Evolutionary conservation across 1,140 invertebrate genomes (phyloP).

Genomic region (Cyclina sinensis): DNA sequence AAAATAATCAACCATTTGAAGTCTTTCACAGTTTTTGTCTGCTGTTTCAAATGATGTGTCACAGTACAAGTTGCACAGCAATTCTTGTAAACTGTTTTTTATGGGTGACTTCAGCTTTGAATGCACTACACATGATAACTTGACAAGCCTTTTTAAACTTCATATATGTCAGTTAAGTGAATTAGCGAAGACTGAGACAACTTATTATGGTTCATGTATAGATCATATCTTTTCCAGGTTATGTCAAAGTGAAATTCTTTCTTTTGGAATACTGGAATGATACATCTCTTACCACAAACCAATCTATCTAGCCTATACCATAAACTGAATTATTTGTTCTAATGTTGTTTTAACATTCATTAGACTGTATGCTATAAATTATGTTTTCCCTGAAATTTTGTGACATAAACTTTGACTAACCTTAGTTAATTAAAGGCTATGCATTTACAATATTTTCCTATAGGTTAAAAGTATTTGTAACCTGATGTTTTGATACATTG

Average conservation of each 20-base stretch:
- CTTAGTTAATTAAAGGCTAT: background rate
- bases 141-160: slow-evolving; percentile 7
- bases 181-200: slow-evolving; percentile 34
- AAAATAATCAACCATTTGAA: no score
- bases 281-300: slow-evolving; percentile 64
- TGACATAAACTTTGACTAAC: background rate
- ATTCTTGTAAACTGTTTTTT: slow-evolving; percentile 47
- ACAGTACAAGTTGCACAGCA: no score
- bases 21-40: no score
- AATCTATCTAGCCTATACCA: slow-evolving; percentile 18
- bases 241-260: background rate
- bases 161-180: slow-evolving; percentile 11
- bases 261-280: slow-evolving; percentile 52
- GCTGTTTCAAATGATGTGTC: no score
- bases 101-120: slow-evolving; percentile 63
- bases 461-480: no score
- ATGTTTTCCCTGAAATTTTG: no score
- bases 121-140: background rate
- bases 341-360: no score
- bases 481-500: no score
- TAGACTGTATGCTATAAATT: no score
- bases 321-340: no score
- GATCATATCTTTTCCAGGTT: slow-evolving; percentile 63
- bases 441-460: no score
- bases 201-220: slow-evolving; percentile 63